Base-by-base conservation (phyloP, 2,888 invertebrate species). In the Phortica magna region DNA sequence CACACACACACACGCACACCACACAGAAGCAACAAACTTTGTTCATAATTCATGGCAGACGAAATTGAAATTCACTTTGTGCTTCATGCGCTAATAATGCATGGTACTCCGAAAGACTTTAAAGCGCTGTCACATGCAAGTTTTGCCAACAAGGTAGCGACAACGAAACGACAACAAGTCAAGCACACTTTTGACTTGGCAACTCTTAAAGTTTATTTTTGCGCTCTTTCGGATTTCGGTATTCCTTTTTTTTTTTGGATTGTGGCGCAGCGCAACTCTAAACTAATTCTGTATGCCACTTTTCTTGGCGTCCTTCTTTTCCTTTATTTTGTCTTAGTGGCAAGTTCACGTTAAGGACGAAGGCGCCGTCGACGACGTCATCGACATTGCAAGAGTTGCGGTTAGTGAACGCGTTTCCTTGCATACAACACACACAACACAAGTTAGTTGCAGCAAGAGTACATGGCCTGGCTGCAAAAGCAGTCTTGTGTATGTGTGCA, bases 391-490 rank as follows among this genome's bases (percentile, higher is more conserved):
- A 65, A 72, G 68, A n/a, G n/a, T 59, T 77, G 78, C 76, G 78
- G 78, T 78, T 78, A 83, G 84, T 80, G 82, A 81, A 83, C 80
- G 61, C 42, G 42, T 68, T 68, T 68, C 14, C 48, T 68, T 68
- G 17, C 39, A n/a, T 17, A 19, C 7, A 14, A 7, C 61, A 12
- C 7, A 22, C 5, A 42, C n/a, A n/a, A n/a, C n/a, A n/a, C n/a
- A n/a, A n/a, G n/a, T n/a, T n/a, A 17, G 68, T 68, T 7, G 53
- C 14, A 17, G 42, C 48, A 53, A 6, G n/a, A 22, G 53, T 68
- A 65, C 39, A 65, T 55, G 55, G n/a, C 17, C 55, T 14, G 17
- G 9, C 17, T 55, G 55, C 55, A 55, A n/a, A 55, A 14, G 17
- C 55, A 55, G 14, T 1, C 7, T 55, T 14, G 17, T 55, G 17